Evolutionary conservation across 2,113 vertebrate genomes (phyloP), one percentile per base, ranked within the genome.

Genomic region (Ifrita kowaldi): DNA sequence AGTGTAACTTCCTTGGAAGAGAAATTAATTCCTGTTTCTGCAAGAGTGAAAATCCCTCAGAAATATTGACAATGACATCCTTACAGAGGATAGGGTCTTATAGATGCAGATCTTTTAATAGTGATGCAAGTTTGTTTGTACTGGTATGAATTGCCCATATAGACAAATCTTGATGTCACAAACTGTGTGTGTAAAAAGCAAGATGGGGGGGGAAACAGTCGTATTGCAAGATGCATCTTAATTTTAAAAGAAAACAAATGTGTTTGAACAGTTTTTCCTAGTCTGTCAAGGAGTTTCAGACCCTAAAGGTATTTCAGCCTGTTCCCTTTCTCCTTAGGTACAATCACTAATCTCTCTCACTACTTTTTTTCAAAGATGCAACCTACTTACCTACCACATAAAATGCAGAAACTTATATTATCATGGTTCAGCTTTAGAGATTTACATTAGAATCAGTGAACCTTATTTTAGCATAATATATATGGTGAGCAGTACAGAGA

Each of bases 391-490:
- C 95, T 96, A 95, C 95, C 97, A 97, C 92, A 96, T 84, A 88
- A 97, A 97, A 97, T 93, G 73, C 90, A 96, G 94, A 96, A 97
- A 96, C 95, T 95, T 95, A 27, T 93, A 95, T 97, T 96, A 97
- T 96, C 93, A 91, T 92, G 91, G 93, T 92, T 97, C 81, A 96
- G 97, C 97, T 98, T 98, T 97, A 97, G 96, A 98, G 97, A 97
- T 98, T 98, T 98, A 96, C 97, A 97, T 97, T 97, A 97, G 94
- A 98, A 98, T 97, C 97, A 93, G 95, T 91, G 94, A 97, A 97
- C 86, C 96, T 97, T 91, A 95, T 98, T 97, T 97, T 88, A 96
- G 97, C 89, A 97, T 96, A 95, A 91, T 96, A 93, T 93, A 95
- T 98, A 98, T 88, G 84, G 92, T 87, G 85, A 95, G 88, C 87